phyloP scores from a whole-genome alignment of 2,797 vertebrate genomes.

The Acanthurus lineatus region DNA sequence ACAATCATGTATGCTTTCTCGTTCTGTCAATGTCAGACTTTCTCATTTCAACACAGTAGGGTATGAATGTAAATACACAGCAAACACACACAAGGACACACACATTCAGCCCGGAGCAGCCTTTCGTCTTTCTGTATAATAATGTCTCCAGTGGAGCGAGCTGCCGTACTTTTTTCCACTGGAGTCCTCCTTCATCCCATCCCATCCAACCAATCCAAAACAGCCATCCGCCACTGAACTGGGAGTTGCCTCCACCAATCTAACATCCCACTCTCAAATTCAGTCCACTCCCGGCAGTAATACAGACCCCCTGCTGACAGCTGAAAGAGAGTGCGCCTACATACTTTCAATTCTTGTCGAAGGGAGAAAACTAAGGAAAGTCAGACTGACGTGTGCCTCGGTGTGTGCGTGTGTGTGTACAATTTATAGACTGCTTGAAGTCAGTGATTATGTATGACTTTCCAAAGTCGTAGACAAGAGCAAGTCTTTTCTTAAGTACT shows the following conservation, averaged over 20 bases:
- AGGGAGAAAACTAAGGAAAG: slow-evolving; percentile 41
- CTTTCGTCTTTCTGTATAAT: slow-evolving; percentile 72
- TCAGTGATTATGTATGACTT: slow-evolving; percentile 33
- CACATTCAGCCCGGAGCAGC: slow-evolving; percentile 67
- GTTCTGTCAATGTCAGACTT: slow-evolving; percentile 64
- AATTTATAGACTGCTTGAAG: slow-evolving; percentile 21
- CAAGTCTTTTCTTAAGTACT: background rate
- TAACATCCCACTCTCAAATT: slow-evolving; percentile 57
- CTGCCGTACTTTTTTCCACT: slow-evolving; percentile 54
- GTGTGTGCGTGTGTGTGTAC: background rate
- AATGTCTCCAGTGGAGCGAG: slow-evolving; percentile 70
- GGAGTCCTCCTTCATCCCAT: slow-evolving; percentile 58
- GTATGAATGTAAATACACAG: slow-evolving; percentile 72
- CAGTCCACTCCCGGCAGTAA: slow-evolving; percentile 47
- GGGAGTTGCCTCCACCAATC: slow-evolving; percentile 56
- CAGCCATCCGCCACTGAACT: slow-evolving; percentile 49
- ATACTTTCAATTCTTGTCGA: slow-evolving; percentile 30
- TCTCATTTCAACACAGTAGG: slow-evolving; percentile 58
- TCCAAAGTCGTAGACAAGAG: background rate
- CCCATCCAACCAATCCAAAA: slow-evolving; percentile 30
- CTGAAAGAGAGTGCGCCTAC: slow-evolving; percentile 38
- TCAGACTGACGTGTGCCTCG: slow-evolving; percentile 6
- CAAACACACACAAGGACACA: slow-evolving; percentile 40
- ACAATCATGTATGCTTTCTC: slow-evolving; percentile 44
- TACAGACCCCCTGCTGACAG: slow-evolving; percentile 63